Base-by-base conservation (phyloP, 2,113 vertebrate genomes). In the Pteropus alecto region DNA sequence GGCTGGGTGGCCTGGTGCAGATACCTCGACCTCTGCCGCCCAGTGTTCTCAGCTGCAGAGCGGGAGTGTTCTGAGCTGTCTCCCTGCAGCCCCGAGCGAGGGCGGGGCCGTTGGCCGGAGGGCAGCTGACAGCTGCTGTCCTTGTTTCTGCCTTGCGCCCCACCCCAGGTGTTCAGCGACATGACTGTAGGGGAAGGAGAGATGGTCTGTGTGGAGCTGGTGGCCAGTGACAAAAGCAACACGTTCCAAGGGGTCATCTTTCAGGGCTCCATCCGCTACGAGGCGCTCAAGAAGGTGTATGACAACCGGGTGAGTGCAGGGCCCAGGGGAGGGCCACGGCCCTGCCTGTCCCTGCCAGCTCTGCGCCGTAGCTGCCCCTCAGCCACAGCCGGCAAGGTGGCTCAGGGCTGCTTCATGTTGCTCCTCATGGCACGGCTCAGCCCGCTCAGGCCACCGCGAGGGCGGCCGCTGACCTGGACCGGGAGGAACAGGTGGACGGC, bases 161-260 rank as follows among this genome's bases (percentile, higher is more conserved):
- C 13, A 0, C 26, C 43, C 48, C 94, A 99, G 99, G 99, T 99
- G 81, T 99, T 99, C 98, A 99, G 99, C 5, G 99, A 99, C 97
- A 99, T 99, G 99, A 99, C 99, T 0, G 99, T 99, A 35, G 99
- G 99, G 7, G 99, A 99, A 97, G 99, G 99, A 2, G 99, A 99
- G 98, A 99, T 99, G 99, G 99, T 99, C 3, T 99, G 99, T 1
- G 99, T 99, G 97, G 99, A 99, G 98, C 99, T 99, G 95, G 99
- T 99, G 97, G 99, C 99, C 87, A 99, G 99, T 12, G 99, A 99
- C 98, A 99, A 99, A 98, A 99, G 98, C 98, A 99, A 99, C 98
- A 99, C 98, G 0, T 99, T 99, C 98, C 99, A 99, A 96, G 99
- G 99, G 0, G 99, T 99, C 91, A 99, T 99, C 98, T 99, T 99